Percentiles rank a stretch among this genome's conserved stretches.
phyloP scores from a whole-genome alignment of 2,797 vertebrate genomes.

The Myripristis murdjan region DNA sequence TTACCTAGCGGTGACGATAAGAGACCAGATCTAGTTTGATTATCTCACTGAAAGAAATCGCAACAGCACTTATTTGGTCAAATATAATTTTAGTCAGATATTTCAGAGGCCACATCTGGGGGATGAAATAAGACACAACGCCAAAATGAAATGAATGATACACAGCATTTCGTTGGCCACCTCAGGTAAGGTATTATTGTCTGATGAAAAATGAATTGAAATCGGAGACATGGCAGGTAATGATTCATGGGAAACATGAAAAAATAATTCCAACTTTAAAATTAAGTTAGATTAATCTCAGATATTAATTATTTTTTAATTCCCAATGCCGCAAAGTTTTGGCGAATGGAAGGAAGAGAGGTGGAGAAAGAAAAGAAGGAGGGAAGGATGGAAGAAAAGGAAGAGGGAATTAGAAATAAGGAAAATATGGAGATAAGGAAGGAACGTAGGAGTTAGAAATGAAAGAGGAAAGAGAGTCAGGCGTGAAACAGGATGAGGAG shows the following conservation, averaged over 20 bases:
- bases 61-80: constrained; percentile 71
- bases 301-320: constrained; percentile 23
- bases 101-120: constrained; percentile 32
- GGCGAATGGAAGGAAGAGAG: neutral
- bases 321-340: constrained; percentile 40
- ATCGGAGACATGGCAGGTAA: constrained; percentile 10
- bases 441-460: neutral
- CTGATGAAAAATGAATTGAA: constrained; percentile 46
- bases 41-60: constrained; percentile 43
- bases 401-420: neutral
- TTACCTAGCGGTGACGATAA: constrained; percentile 24
- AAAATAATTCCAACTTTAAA: constrained; percentile 30
- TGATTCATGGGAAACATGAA: constrained; percentile 14
- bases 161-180: constrained; percentile 32
- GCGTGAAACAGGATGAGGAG: neutral
- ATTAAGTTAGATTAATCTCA: constrained; percentile 17
- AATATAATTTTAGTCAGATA: constrained; percentile 57
- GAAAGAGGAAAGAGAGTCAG: neutral
- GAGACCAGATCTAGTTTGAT: constrained; percentile 53
- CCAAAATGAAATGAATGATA: constrained; percentile 44
- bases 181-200: constrained; percentile 32
- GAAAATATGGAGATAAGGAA: too few species aligned
- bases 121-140: constrained; percentile 19
- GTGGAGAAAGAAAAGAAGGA: neutral
- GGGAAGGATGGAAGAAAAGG: neutral